These are phyloP conservation scores for Macrophya annulata DNA, from an alignment of 2,888 invertebrate species.

Conservation along the genomic window DNA sequence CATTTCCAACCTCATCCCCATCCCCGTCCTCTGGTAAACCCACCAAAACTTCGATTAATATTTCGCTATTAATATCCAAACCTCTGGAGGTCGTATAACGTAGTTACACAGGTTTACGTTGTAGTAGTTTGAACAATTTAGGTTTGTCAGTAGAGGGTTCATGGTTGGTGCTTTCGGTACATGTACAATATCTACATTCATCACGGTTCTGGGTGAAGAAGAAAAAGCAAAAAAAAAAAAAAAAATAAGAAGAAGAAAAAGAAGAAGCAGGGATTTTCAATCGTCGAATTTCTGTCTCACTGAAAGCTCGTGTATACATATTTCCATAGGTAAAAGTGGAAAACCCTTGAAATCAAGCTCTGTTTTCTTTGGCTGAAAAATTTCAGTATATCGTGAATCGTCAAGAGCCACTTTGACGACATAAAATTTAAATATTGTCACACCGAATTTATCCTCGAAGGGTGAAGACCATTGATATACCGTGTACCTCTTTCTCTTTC, in stretches of 20 bases:
- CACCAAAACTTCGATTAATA: slow-evolving; percentile 47
- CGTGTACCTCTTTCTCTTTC: background rate
- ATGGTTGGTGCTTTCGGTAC: background rate
- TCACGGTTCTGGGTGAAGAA: background rate
- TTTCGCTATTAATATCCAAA: slow-evolving; percentile 48
- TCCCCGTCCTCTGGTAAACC: slow-evolving; percentile 9
- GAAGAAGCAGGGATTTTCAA: background rate
- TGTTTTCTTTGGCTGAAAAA: background rate
- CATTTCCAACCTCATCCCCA: background rate
- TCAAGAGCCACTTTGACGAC: slow-evolving; percentile 1
- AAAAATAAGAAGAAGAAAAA: background rate
- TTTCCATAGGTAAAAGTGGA: background rate
- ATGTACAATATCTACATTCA: background rate
- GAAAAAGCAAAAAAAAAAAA: background rate
- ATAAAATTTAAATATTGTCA: slow-evolving; percentile 24
- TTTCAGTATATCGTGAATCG: background rate
- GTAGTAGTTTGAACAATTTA: slow-evolving; percentile 39
- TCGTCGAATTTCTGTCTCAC: background rate
- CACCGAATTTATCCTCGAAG: background rate
- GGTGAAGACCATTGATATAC: background rate
- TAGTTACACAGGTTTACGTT: slow-evolving; percentile 21
- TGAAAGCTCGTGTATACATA: background rate
- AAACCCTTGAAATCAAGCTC: background rate
- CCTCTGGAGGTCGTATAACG: slow-evolving; percentile 42
- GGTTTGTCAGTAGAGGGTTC: slow-evolving; percentile 4